Evolutionary conservation across 2,797 vertebrate genomes (phyloP).

Genomic region (Rhynchotus rufescens): DNA sequence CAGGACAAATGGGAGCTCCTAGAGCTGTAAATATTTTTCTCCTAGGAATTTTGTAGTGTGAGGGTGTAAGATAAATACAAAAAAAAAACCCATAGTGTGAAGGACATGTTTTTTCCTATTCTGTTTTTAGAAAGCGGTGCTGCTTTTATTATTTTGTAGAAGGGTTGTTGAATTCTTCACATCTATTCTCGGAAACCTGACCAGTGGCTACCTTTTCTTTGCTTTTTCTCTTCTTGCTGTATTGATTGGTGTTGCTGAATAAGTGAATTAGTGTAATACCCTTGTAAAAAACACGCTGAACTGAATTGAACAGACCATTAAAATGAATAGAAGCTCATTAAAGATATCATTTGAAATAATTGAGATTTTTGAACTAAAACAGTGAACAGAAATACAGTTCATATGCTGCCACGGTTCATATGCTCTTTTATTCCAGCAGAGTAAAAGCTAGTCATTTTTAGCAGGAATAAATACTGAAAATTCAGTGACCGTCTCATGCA

Average conservation of each 20-base stretch:
- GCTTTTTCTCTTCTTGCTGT: not conserved
- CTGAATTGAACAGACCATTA: not conserved
- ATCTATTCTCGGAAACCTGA: not conserved
- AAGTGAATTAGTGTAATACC: not conserved
- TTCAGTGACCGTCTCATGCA: not conserved
- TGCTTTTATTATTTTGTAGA: not conserved
- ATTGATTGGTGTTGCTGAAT: not conserved
- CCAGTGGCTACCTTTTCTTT: not conserved
- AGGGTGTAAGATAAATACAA: not conserved
- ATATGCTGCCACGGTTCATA: rapidly evolving
- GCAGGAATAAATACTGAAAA: not conserved
- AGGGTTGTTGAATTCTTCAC: not conserved
- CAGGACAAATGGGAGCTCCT: not conserved
- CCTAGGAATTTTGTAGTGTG: not conserved
- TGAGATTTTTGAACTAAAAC: not conserved
- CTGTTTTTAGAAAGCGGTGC: not conserved
- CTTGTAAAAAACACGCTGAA: not conserved
- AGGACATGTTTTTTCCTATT: not conserved
- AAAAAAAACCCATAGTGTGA: not conserved
- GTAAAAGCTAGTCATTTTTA: not conserved
- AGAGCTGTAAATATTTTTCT: not conserved
- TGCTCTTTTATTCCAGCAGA: not conserved
- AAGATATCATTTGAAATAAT: not conserved
- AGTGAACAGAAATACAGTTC: not conserved
- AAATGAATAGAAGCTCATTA: not conserved